Evolutionary conservation across 2,113 vertebrate species (phyloP), one percentile per base, ranked within the genome.

Genomic region (Caloenas nicobarica): DNA sequence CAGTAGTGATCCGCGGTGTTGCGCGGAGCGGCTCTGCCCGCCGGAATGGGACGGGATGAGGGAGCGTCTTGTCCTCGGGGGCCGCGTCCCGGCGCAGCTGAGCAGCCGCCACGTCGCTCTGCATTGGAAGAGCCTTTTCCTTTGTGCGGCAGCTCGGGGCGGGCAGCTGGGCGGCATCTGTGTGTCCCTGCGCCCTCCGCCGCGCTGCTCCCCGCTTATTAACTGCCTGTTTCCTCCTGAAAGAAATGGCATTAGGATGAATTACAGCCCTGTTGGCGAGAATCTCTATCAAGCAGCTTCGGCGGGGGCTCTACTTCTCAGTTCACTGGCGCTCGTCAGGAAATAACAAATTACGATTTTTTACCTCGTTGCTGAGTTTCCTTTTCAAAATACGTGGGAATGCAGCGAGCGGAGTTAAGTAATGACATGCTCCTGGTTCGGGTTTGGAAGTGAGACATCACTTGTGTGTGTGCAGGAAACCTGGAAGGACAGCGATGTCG

Each of bases 61-160:
- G n/a, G 65, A 60, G 46, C 36, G 2, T 36, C 29, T 7, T 2
- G 34, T 65, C 86, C 81, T 60, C 22, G 0, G 61, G 81, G 81
- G 53, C 62, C 33, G 28, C 25, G 2, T 65, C 91, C 50, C 38
- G 0, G 14, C 2, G 13, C 60, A 19, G 36, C 79, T 34, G 79
- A 65, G 71, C 60, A 13, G 33, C 38, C 34, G 1, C 2, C 17
- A 10, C 6, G 53, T 31, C 71, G 7, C 11, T 16, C 66, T 17
- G 57, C 38, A 1, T 3, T 2, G 44, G 33, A 24, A 22, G 54
- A 25, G 29, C 34, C 60, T 9, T 36, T 36, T 5, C 3, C 71
- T 48, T 13, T 11, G 58, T 57, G 61, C 18, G 0, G 31, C 4
- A 7, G 1, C 2, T 2, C 3, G n/a, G 40, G 26, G 5, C 13